phyloP scores from a whole-genome alignment of 2,113 vertebrate genomes.

The Ascaphus truei region DNA sequence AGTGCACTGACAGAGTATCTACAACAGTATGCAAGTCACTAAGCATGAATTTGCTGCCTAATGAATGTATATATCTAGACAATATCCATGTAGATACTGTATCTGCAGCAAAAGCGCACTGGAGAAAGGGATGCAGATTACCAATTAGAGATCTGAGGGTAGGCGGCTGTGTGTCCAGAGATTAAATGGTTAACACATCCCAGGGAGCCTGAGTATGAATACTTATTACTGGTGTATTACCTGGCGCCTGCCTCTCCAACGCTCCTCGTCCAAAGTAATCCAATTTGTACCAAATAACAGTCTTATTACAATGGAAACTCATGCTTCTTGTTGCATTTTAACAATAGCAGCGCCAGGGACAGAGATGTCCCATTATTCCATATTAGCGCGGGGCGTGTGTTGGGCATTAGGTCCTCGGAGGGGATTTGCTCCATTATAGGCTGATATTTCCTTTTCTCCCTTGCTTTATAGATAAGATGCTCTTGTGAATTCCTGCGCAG shows the following conservation, averaged over 20 bases:
- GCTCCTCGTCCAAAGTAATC: background rate
- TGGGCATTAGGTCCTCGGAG: background rate
- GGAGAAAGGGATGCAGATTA: too few relatives aligned
- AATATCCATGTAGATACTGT: too few relatives aligned
- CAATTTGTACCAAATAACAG: constrained; percentile 17
- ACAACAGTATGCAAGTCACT: too few relatives aligned
- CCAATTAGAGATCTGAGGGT: too few relatives aligned
- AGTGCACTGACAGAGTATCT: too few relatives aligned
- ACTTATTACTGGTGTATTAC: background rate
- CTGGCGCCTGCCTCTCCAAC: background rate
- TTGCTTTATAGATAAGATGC: background rate
- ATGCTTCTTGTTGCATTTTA: constrained; percentile 4
- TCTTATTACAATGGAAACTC: constrained; percentile 26
- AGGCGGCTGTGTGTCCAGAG: too few relatives aligned
- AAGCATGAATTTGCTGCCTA: too few relatives aligned
- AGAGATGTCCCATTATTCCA: constrained; percentile 14
- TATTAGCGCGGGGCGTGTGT: background rate
- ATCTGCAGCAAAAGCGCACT: too few relatives aligned
- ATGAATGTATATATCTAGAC: too few relatives aligned
- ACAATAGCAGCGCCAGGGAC: background rate
- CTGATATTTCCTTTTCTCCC: background rate
- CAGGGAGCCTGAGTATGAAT: background rate
- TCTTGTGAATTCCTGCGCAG: constrained; percentile 12
- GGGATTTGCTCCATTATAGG: constrained; percentile 14
- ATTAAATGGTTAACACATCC: background rate